phyloP scores from a whole-genome alignment of 1,140 invertebrate genomes.

The Druon quercuslanigerum region DNA sequence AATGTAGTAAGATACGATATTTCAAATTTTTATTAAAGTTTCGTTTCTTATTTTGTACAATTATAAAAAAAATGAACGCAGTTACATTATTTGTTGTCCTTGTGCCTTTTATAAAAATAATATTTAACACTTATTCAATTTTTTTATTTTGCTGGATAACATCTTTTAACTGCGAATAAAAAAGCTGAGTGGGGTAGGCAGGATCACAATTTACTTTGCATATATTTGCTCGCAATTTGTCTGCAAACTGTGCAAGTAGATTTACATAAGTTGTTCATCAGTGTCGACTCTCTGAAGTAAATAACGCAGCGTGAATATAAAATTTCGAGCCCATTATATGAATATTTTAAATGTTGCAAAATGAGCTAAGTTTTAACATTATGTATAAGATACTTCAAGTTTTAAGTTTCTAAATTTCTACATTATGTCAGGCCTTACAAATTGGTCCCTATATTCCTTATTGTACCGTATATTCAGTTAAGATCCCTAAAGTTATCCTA shows the following conservation, averaged over 20 bases:
- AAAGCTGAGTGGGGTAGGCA: neutral
- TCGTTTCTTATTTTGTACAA: too few relatives aligned
- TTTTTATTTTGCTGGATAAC: neutral
- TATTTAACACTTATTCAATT: neutral
- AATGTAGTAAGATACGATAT: neutral
- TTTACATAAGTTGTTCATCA: conserved; percentile 22
- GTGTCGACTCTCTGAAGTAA: neutral
- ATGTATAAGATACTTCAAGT: too few relatives aligned
- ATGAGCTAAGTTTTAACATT: too few relatives aligned
- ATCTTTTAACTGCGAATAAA: neutral
- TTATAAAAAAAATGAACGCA: too few relatives aligned
- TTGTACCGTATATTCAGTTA: too few relatives aligned
- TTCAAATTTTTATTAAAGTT: too few relatives aligned
- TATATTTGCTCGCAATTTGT: conserved; percentile 13
- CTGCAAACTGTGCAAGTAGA: conserved; percentile 17
- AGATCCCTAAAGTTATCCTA: too few relatives aligned
- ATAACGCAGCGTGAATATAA: neutral
- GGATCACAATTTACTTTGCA: conserved; percentile 28
- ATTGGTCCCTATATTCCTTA: too few relatives aligned
- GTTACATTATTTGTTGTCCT: too few relatives aligned
- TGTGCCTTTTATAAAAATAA: neutral
- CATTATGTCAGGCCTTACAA: too few relatives aligned
- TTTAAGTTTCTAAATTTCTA: too few relatives aligned
- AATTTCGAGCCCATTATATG: neutral
- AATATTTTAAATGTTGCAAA: conserved; percentile 11